phyloP scores from a whole-genome alignment of 1,140 invertebrate species.

The Saccostrea echinata region DNA sequence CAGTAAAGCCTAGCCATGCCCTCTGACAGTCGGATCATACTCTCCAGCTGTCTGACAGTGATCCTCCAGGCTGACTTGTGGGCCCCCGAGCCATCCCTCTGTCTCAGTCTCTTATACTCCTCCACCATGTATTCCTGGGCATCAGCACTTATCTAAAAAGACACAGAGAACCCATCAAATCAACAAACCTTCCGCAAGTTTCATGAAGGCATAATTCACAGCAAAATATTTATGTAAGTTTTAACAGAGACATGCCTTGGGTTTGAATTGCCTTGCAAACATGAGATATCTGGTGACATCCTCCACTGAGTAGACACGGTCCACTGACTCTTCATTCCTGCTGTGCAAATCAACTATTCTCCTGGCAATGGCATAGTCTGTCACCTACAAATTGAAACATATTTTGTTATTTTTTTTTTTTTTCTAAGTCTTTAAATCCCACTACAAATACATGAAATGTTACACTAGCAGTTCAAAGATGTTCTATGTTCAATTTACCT shows the following conservation, averaged over 20 bases:
- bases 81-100: conserved; percentile 89
- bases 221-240: neutral
- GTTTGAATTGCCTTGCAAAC: conserved; percentile 98
- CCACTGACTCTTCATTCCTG: conserved; percentile 87
- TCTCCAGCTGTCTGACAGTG: conserved; percentile 99
- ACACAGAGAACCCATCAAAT: neutral
- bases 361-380: conserved; percentile 97
- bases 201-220: too few relatives aligned
- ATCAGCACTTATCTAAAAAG: conserved; percentile 84
- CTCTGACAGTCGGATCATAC: conserved; percentile 97
- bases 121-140: conserved; percentile 89
- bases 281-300: conserved; percentile 94
- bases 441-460: too few relatives aligned
- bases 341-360: conserved; percentile 97
- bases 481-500: conserved; percentile 81
- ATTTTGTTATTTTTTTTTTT: too few relatives aligned
- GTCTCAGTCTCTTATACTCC: conserved; percentile 92
- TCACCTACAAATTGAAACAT: conserved; percentile 79
- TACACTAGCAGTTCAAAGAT: too few relatives aligned
- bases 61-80: conserved; percentile 91
- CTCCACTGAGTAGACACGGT: conserved; percentile 80
- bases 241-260: conserved; percentile 85
- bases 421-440: too few relatives aligned
- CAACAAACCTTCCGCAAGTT: too few relatives aligned
- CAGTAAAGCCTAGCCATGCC: conserved; percentile 98